Base-by-base conservation (phyloP, 2,797 vertebrate species). In the Syngnathus rostellatus region DNA sequence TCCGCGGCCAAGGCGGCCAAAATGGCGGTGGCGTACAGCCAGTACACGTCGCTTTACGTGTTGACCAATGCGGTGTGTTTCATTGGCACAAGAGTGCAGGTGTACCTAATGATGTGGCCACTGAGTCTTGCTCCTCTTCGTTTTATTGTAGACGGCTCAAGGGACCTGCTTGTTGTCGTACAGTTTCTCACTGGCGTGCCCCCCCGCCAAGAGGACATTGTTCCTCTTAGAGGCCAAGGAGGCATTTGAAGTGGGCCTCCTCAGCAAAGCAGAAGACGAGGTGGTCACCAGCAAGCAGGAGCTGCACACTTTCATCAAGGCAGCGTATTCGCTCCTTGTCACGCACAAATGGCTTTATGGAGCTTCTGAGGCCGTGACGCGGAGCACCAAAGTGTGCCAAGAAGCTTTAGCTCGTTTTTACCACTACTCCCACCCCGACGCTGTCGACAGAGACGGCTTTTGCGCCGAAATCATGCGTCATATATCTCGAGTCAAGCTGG, bases 1-100 rank as follows among this genome's bases (percentile, higher is more conserved):
- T 91, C 92, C 0, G 97, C 95, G 0, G 94, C 95, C 0, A 92
- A 93, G 77, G 94, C 94, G 64, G 94, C 94, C 73, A 94, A 94
- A 74, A 87, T 96, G 77, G 94, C 95, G 0, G 92, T 94, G 1
- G 86, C 92, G 39, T 94, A 93, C 86, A 95, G 94, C 78, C 93
- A 95, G 66, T 99, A 94, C 73, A 91, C 92, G 0, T 91, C 94
- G 0, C 91, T 98, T 11, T 98, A 95, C 19, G 95, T 98, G 72
- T 89, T 99, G 82, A 94, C 93, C 0, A 92, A 94, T 0, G 77
- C 91, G 91, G 95, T 99, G 77, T 82, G 90, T 86, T 39, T 21
- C 11, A 3, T 6, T 25, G 3, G 12, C 31, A 39, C 6, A 17
- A n/a, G 2, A 9, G 8, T 19, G 37, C 17, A 40, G 8, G 16